phyloP scores from a whole-genome alignment of 1,140 invertebrate species.

The Hetaerina americana region DNA sequence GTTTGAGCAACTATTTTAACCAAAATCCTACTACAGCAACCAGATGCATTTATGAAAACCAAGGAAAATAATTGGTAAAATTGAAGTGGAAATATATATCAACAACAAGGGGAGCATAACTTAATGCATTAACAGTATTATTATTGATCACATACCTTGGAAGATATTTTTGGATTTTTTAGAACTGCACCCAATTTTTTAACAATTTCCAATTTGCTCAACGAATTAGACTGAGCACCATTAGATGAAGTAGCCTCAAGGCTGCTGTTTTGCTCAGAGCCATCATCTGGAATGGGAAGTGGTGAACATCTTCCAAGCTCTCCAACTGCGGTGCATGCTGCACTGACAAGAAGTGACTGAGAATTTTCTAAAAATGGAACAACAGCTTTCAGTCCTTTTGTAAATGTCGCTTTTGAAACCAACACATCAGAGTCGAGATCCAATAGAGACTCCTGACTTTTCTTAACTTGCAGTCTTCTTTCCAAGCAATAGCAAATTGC shows the following conservation, averaged over 20 bases:
- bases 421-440: neutral
- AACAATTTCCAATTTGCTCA: slow-evolving; percentile 42
- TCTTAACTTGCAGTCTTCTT: slow-evolving; percentile 38
- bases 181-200: slow-evolving; percentile 45
- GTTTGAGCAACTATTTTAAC: no score
- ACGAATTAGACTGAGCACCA: neutral
- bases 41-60: no score
- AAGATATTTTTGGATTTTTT: slow-evolving; percentile 43
- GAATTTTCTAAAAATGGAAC: slow-evolving; percentile 42
- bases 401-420: neutral
- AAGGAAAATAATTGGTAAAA: no score
- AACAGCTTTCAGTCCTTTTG: slow-evolving; percentile 21
- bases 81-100: no score
- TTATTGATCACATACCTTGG: slow-evolving; percentile 35
- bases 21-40: no score
- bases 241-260: slow-evolving; percentile 21
- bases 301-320: slow-evolving; percentile 48
- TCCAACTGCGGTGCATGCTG: slow-evolving; percentile 51
- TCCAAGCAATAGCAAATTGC: slow-evolving; percentile 54
- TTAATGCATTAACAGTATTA: no score
- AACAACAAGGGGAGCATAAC: no score
- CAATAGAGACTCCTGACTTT: slow-evolving; percentile 12
- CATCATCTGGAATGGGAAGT: slow-evolving; percentile 42
- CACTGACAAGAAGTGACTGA: slow-evolving; percentile 41
- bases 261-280: slow-evolving; percentile 18